Evolutionary conservation across 2,113 vertebrate genomes (phyloP).

Genomic region (Pelobates fuscus): DNA sequence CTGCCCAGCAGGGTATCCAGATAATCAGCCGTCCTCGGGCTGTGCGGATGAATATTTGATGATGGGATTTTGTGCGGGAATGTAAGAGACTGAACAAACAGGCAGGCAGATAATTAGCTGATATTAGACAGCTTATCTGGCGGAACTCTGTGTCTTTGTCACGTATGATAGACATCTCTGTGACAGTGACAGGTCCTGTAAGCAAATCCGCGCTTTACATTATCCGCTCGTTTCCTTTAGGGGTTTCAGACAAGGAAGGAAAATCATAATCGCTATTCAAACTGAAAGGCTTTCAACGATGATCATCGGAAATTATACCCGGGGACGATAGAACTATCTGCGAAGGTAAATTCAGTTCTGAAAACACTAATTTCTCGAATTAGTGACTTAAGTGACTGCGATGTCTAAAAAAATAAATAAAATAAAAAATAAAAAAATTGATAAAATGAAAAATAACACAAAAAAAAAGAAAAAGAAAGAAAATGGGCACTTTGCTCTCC

Average conservation of each 20-base stretch:
- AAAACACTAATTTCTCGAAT: too few relatives aligned
- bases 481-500: too few relatives aligned
- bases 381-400: too few relatives aligned
- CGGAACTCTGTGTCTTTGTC: constrained; percentile 19
- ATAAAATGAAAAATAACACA: too few relatives aligned
- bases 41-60: constrained; percentile 44
- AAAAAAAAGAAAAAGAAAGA: too few relatives aligned
- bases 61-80: constrained; percentile 29
- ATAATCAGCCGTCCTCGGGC: constrained; percentile 44
- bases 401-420: too few relatives aligned
- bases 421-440: too few relatives aligned
- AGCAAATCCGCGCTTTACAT: background rate
- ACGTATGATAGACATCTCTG: constrained; percentile 16
- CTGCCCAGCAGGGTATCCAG: constrained; percentile 35
- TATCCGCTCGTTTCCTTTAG: constrained; percentile 20
- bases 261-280: too few relatives aligned
- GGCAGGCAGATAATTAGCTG: constrained; percentile 34
- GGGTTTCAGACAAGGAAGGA: background rate
- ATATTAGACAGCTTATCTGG: constrained; percentile 29
- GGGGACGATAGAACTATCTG: too few relatives aligned
- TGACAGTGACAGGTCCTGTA: constrained; percentile 12
- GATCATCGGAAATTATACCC: too few relatives aligned
- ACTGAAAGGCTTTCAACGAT: too few relatives aligned
- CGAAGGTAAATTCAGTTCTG: too few relatives aligned
- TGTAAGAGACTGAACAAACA: constrained; percentile 32